A percentile compares a stretch with the other conserved stretches of the same genome.
phyloP scores from a whole-genome alignment of 2,113 vertebrate genomes.

The Nicator chloris region DNA sequence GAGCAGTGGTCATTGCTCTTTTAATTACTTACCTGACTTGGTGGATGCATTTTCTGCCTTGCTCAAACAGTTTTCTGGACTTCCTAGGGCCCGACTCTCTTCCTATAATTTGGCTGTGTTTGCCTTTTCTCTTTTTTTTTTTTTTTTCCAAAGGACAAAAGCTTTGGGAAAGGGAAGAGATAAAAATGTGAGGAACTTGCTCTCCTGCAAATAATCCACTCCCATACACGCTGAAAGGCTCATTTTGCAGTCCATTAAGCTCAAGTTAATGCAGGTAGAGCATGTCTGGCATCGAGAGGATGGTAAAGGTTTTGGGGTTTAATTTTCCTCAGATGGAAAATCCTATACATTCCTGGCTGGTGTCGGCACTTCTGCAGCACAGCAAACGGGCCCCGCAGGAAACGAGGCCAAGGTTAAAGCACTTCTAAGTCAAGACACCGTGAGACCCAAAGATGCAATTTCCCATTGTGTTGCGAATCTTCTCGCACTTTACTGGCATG shows the following conservation, averaged over 20 bases:
- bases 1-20: neutral
- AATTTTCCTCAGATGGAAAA: slow-evolving; percentile 68
- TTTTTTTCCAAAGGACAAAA: neutral
- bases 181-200: slow-evolving; percentile 3
- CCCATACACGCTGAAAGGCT: slow-evolving; percentile 20
- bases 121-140: neutral
- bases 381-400: slow-evolving; percentile 52
- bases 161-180: neutral
- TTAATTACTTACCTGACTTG: neutral
- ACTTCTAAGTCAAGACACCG: slow-evolving; percentile 59
- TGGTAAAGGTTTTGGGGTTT: slow-evolving; percentile 58
- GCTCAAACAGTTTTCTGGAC: neutral
- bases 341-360: neutral
- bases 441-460: slow-evolving; percentile 67
- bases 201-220: slow-evolving; percentile 56
- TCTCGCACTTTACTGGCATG: slow-evolving; percentile 50
- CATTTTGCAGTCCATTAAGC: slow-evolving; percentile 66
- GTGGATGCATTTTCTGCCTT: neutral
- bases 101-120: neutral
- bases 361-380: slow-evolving; percentile 3
- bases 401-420: slow-evolving; percentile 73
- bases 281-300: slow-evolving; percentile 50
- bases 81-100: fast-evolving
- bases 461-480: slow-evolving; percentile 57
- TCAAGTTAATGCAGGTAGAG: slow-evolving; percentile 65